Conservation (phyloP, 2,113 vertebrate genomes). For the Chaetodon trifascialis region DNA sequence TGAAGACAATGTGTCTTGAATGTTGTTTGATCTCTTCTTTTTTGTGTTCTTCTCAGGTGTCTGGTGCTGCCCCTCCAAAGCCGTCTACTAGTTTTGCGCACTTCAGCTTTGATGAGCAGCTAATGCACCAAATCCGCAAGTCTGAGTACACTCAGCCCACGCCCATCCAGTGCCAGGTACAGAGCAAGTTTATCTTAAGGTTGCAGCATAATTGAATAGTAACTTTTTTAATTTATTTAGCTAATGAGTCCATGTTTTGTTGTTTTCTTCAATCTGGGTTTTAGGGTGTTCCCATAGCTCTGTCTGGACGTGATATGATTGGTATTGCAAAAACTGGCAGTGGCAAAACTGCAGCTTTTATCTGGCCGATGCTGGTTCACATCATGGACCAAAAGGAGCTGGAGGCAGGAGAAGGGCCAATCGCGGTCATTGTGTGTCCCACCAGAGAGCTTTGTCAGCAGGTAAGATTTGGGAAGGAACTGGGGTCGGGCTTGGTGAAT, state of each 20-base stretch:
- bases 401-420: conserved; percentile 94
- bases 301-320: conserved; percentile 98
- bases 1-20: background rate
- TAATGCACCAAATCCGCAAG: conserved; percentile 98
- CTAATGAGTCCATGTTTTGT: background rate
- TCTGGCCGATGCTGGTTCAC: conserved; percentile 98
- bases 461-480: conserved; percentile 75
- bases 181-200: background rate
- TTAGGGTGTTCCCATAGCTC: conserved; percentile 95
- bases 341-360: conserved; percentile 98
- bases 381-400: conserved; percentile 99
- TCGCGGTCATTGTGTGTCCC: conserved; percentile 95
- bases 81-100: conserved; percentile 97
- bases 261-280: background rate
- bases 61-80: conserved; percentile 95
- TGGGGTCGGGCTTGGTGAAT: background rate
- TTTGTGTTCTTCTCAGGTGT: conserved; percentile 85
- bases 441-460: conserved; percentile 99
- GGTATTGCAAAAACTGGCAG: conserved; percentile 99
- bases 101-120: conserved; percentile 97
- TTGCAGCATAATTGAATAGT: background rate
- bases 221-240: too few relatives aligned
- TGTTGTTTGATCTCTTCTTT: background rate
- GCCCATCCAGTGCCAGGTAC: conserved; percentile 98
- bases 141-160: conserved; percentile 99